Evolutionary conservation across 2,113 vertebrate species (phyloP).

Genomic region (Nematolebias whitei): DNA sequence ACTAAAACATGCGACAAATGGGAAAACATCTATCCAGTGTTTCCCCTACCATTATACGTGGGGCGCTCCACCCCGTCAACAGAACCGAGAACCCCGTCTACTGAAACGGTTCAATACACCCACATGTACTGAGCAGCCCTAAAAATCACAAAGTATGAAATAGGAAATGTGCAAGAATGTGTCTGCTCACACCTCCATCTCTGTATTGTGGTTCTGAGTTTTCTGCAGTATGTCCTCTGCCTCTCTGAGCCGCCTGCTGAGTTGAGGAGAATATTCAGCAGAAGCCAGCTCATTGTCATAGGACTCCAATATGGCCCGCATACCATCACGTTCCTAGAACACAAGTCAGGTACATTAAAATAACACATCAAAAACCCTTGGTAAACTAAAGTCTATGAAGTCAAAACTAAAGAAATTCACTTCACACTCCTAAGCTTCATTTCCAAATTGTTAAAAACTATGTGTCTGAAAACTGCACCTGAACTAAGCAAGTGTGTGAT

Average conservation of each 20-base stretch:
- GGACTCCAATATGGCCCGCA: slow-evolving; percentile 92
- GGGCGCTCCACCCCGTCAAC: too few species aligned
- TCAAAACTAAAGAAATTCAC: not conserved
- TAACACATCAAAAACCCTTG: not conserved
- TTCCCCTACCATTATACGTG: too few species aligned
- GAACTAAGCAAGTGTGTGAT: not conserved
- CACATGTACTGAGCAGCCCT: too few species aligned
- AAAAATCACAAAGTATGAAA: too few species aligned
- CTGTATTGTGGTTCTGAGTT: slow-evolving; percentile 83
- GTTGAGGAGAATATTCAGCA: slow-evolving; percentile 87
- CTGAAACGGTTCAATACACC: too few species aligned
- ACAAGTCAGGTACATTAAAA: slow-evolving; percentile 4
- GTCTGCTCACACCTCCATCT: slow-evolving; percentile 88
- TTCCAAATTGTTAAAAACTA: not conserved
- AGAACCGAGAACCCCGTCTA: too few species aligned
- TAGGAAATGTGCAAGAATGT: not conserved
- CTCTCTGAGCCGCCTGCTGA: slow-evolving; percentile 86
- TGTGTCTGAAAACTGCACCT: not conserved
- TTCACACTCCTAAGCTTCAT: too few species aligned
- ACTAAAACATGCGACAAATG: too few species aligned
- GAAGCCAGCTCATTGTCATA: slow-evolving; percentile 90
- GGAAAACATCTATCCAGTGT: too few species aligned
- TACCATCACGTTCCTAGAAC: slow-evolving; percentile 91
- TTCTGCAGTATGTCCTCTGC: slow-evolving; percentile 90
- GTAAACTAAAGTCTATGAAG: not conserved